Conservation (phyloP, 2,888 invertebrate genomes). For the Toxonevra muliebris region DNA sequence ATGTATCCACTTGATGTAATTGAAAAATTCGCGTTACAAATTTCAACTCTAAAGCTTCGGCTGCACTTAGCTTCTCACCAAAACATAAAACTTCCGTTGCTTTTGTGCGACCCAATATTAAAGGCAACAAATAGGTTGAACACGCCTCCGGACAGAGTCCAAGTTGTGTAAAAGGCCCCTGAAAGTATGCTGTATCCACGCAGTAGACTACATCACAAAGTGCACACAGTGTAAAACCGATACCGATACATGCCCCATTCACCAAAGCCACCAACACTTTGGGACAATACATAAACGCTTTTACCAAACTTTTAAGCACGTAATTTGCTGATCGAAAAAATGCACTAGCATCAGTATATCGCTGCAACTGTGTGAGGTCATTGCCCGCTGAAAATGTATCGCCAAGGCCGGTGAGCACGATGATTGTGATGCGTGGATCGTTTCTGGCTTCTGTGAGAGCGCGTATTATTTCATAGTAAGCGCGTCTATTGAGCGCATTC, state of each 20-base stretch:
- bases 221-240: slow-evolving; percentile 77
- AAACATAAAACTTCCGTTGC: slow-evolving; percentile 72
- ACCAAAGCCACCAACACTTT: slow-evolving; percentile 88
- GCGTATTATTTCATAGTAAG: slow-evolving; percentile 73
- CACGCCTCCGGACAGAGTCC: slow-evolving; percentile 90
- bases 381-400: slow-evolving; percentile 49
- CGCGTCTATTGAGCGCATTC: slow-evolving; percentile 78
- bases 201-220: slow-evolving; percentile 91
- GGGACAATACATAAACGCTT: slow-evolving; percentile 83
- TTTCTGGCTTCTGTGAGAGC: slow-evolving; percentile 75
- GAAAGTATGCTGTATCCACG: slow-evolving; percentile 82
- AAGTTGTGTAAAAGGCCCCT: slow-evolving; percentile 86
- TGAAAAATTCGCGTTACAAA: slow-evolving; percentile 82
- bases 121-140: slow-evolving; percentile 85
- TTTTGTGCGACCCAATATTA: slow-evolving; percentile 82
- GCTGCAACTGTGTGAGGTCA: slow-evolving; percentile 41
- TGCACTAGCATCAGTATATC: slow-evolving; percentile 46
- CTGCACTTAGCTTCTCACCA: slow-evolving; percentile 79
- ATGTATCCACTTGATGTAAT: slow-evolving; percentile 69
- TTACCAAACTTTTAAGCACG: slow-evolving; percentile 71
- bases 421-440: slow-evolving; percentile 73
- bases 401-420: slow-evolving; percentile 73
- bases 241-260: slow-evolving; percentile 93
- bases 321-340: slow-evolving; percentile 51
- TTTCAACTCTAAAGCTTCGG: slow-evolving; percentile 80